A percentile compares a stretch with the other conserved stretches of the same genome.
Conservation (phyloP, 2,888 invertebrate species). For the Andrena trimmerana region DNA sequence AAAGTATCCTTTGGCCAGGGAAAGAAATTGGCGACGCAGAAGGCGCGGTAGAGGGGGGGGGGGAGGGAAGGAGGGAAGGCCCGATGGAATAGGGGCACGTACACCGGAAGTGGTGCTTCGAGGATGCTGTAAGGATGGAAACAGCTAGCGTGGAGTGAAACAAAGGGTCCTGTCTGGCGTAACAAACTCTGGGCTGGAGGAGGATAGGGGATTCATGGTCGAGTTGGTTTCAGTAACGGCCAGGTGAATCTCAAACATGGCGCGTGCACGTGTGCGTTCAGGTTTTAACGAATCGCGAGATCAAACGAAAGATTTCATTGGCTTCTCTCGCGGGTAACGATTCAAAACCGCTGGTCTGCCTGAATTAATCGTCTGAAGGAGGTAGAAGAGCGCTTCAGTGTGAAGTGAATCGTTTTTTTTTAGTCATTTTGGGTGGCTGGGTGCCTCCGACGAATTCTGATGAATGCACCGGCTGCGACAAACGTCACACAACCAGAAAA, state of each 20-base stretch:
- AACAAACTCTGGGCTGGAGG: slow-evolving; percentile 23
- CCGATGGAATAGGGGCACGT: slow-evolving; percentile 60
- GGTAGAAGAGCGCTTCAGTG: too few species aligned
- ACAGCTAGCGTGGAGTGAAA: slow-evolving; percentile 35
- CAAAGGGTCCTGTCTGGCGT: slow-evolving; percentile 44
- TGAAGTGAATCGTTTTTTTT: too few species aligned
- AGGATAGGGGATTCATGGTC: slow-evolving; percentile 38
- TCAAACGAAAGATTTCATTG: not conserved
- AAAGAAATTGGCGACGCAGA: slow-evolving; percentile 51
- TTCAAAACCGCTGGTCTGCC: too few species aligned
- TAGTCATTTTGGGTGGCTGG: too few species aligned
- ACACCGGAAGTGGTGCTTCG: slow-evolving; percentile 54
- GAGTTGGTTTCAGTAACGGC: slow-evolving; percentile 36
- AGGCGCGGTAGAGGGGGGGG: not conserved
- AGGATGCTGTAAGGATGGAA: slow-evolving; percentile 48
- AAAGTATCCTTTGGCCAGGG: slow-evolving; percentile 28
- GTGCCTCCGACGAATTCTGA: too few species aligned
- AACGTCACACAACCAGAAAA: too few species aligned
- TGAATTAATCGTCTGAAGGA: too few species aligned
- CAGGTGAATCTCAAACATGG: slow-evolving; percentile 12
- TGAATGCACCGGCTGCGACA: too few species aligned
- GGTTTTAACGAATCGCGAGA: not conserved
- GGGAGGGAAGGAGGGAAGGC: not conserved
- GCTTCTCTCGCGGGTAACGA: too few species aligned
- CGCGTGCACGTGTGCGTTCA: not conserved